Conservation (phyloP, 1,140 invertebrate genomes). For the Capitella teleta region DNA sequence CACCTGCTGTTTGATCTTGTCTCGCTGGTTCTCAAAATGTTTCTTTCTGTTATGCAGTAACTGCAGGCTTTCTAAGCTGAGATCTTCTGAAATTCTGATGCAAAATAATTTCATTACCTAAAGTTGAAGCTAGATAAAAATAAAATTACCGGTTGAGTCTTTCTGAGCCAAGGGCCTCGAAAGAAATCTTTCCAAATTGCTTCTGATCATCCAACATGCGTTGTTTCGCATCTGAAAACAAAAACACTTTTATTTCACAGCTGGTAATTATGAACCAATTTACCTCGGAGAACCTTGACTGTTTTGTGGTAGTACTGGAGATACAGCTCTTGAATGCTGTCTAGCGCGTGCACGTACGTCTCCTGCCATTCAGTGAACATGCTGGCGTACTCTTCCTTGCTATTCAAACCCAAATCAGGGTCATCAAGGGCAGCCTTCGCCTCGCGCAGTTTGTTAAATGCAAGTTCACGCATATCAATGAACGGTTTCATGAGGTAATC, state of each 20-base stretch:
- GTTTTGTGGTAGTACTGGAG: constrained; percentile 38
- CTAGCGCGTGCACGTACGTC: constrained; percentile 33
- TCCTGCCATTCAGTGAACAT: constrained; percentile 35
- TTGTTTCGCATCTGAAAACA: constrained; percentile 21
- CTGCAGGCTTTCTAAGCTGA: constrained; percentile 32
- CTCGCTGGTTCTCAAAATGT: constrained; percentile 31
- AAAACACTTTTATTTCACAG: neutral
- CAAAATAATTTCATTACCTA: constrained; percentile 5
- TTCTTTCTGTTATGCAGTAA: constrained; percentile 32
- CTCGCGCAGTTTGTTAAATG: constrained; percentile 21
- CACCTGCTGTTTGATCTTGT: constrained; percentile 39
- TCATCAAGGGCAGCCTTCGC: constrained; percentile 29
- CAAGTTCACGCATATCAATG: constrained; percentile 32
- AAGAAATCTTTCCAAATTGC: constrained; percentile 34
- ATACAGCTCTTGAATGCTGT: constrained; percentile 38
- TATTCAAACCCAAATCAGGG: constrained; percentile 27
- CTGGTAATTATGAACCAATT: constrained; percentile 1
- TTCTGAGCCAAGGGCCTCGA: constrained; percentile 28
- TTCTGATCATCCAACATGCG: constrained; percentile 29
- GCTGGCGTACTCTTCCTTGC: constrained; percentile 24
- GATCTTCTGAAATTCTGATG: constrained; percentile 29
- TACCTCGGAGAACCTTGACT: constrained; percentile 28
- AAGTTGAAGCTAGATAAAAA: constrained; percentile 3
- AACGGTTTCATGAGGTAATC: constrained; percentile 41
- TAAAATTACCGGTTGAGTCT: constrained; percentile 23